Evolutionary conservation across 2,888 invertebrate species (phyloP), one percentile per base, ranked within the genome.

Genomic region (Bombylius major): DNA sequence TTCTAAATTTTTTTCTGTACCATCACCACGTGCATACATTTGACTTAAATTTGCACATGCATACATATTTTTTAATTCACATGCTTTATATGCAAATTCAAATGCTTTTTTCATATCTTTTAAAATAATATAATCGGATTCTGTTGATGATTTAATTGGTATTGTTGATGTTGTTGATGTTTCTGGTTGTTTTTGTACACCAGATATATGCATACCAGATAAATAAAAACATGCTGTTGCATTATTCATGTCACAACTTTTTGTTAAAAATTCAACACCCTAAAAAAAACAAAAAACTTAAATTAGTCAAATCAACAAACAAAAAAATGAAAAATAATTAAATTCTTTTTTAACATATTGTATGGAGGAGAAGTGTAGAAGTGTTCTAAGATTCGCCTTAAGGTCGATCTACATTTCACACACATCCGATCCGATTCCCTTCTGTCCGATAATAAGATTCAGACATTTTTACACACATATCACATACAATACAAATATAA

Each of bases 41-140:
- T 87, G 82, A 67, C 92, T 86, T 1, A 95, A 77, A 76, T 96
- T 96, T 0, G 87, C 86, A 76, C 98, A 98, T 0, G 90, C 89
- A 67, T 86, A 87, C 69, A 91, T 82, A 67, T 93, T 87, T 1
- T 87, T 88, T 1, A 85, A 73, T 59, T 92, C 87, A 70, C 97
- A 98, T 0, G 87, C 89, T 70, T 83, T 86, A 56, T 79, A 73
- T 0, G 90, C 86, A 66, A 82, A 87, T 45, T 82, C 76, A 69
- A 90, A 89, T 0, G 94, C 93, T 71, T 88, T 85, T 47, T 77
- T 77, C 79, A 83, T 82, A 66, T 93, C 83, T 60, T 83, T 81
- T 51, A 76, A 76, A 33, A 85, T 76, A 54, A 81, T 69, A 63
- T 69, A 82, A 1, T 82, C 80, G 6, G 63, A 61, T n/a, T 48